Evolutionary conservation across 2,888 invertebrate genomes (phyloP).

Genomic region (Gastrophysa polygoni): DNA sequence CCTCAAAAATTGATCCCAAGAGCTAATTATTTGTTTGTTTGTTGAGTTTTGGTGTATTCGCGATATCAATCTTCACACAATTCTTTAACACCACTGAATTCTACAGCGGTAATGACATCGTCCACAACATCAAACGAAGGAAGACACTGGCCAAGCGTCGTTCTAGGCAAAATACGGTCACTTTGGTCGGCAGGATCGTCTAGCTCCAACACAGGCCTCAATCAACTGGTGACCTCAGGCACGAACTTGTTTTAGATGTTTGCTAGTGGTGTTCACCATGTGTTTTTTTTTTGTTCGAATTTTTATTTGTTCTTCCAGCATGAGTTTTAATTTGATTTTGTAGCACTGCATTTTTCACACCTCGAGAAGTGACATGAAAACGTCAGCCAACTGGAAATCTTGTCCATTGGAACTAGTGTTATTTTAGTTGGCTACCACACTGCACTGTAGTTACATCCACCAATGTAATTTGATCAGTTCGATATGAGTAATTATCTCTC

Average conservation of each 20-base stretch:
- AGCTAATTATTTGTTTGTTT: too few species aligned
- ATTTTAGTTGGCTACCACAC: background rate
- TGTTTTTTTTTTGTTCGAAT: conserved; percentile 35
- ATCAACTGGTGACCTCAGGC: conserved; percentile 79
- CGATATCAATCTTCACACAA: too few species aligned
- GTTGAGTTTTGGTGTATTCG: too few species aligned
- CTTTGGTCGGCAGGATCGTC: conserved; percentile 82
- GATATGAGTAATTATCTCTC: too few species aligned
- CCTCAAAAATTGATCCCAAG: too few species aligned
- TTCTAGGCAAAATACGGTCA: conserved; percentile 87
- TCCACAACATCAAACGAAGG: conserved; percentile 60
- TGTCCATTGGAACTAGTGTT: background rate
- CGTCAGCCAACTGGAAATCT: background rate
- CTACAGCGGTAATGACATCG: conserved; percentile 55
- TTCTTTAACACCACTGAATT: conserved; percentile 8
- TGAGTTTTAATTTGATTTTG: conserved; percentile 27
- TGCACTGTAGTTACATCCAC: background rate
- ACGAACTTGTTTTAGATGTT: conserved; percentile 51
- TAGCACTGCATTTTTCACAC: conserved; percentile 24
- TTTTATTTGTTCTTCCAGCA: conserved; percentile 29
- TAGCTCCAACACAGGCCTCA: conserved; percentile 76
- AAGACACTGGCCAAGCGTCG: conserved; percentile 75
- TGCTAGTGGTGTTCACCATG: conserved; percentile 28
- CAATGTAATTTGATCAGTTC: background rate
- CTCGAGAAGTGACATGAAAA: background rate